Evolutionary conservation across 2,113 vertebrate genomes (phyloP).

Genomic region (Takifugu flavidus): DNA sequence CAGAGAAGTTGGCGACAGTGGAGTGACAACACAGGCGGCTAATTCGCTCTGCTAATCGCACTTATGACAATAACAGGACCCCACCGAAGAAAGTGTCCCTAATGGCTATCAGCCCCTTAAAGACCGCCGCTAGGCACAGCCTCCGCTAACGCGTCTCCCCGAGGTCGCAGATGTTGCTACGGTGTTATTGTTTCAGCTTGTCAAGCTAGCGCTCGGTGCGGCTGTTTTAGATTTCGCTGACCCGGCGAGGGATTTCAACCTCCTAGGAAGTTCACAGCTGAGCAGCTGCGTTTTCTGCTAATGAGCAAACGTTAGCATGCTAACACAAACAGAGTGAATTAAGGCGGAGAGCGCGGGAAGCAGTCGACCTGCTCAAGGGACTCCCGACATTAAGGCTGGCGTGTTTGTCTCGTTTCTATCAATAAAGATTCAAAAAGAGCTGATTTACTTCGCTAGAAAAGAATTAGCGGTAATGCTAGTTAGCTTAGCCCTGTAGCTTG

Average conservation of each 20-base stretch:
- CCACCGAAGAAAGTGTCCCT: conserved; percentile 60
- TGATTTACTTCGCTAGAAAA: no score
- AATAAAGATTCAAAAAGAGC: no score
- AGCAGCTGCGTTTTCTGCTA: not conserved
- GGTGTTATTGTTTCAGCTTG: conserved; percentile 43
- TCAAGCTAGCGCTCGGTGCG: conserved; percentile 17
- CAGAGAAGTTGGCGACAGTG: not conserved
- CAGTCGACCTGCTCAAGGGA: not conserved
- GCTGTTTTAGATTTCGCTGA: not conserved
- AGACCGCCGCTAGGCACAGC: conserved; percentile 36
- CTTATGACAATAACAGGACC: conserved; percentile 54
- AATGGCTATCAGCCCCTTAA: conserved; percentile 62
- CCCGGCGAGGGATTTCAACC: not conserved
- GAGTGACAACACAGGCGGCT: conserved; percentile 23
- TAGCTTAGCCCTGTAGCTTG: no score
- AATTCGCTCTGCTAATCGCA: conserved; percentile 55
- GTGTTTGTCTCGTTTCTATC: no score
- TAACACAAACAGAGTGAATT: not conserved
- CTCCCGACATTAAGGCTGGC: no score
- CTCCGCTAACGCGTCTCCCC: conserved; percentile 42
- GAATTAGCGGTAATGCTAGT: no score
- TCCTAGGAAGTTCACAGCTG: not conserved
- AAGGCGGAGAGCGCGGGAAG: not conserved
- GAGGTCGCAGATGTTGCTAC: conserved; percentile 52
- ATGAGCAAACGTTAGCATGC: conserved; percentile 1